phyloP scores from a whole-genome alignment of 2,888 invertebrate species.

The Silvanus unidentatus region DNA sequence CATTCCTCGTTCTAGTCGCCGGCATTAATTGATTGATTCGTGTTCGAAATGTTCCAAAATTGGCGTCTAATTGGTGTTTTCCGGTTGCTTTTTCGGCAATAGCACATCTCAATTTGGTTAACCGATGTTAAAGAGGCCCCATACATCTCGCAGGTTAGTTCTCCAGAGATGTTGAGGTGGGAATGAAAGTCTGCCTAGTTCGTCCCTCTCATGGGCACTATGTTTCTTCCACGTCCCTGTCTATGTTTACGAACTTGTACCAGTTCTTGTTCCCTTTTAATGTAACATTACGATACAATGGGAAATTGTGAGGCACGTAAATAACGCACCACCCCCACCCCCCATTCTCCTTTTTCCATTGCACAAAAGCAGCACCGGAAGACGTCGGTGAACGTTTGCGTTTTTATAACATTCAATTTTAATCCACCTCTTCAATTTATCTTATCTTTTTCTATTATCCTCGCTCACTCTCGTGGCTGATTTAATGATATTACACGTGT shows the following conservation, averaged over 20 bases:
- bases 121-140: conserved; percentile 46
- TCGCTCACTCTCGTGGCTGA: no score
- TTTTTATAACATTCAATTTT: no score
- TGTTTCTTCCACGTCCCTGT: conserved; percentile 45
- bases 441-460: no score
- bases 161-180: conserved; percentile 41
- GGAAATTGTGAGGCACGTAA: conserved; percentile 20
- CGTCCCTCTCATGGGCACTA: conserved; percentile 44
- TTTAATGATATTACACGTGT: no score
- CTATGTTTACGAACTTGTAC: conserved; percentile 44
- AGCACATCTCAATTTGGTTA: conserved; percentile 22
- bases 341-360: no score
- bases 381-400: no score
- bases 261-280: conserved; percentile 44
- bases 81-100: conserved; percentile 24
- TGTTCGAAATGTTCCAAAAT: conserved; percentile 22
- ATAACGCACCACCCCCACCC: no score
- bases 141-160: conserved; percentile 41
- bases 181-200: conserved; percentile 40
- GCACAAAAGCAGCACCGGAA: no score
- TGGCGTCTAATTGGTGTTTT: conserved; percentile 39
- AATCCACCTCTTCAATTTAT: no score
- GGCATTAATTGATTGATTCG: conserved; percentile 26
- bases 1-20: not conserved
- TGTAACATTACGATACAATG: conserved; percentile 46